Evolutionary conservation across 2,888 invertebrate species (phyloP).

Genomic region (Brenthis daphne): DNA sequence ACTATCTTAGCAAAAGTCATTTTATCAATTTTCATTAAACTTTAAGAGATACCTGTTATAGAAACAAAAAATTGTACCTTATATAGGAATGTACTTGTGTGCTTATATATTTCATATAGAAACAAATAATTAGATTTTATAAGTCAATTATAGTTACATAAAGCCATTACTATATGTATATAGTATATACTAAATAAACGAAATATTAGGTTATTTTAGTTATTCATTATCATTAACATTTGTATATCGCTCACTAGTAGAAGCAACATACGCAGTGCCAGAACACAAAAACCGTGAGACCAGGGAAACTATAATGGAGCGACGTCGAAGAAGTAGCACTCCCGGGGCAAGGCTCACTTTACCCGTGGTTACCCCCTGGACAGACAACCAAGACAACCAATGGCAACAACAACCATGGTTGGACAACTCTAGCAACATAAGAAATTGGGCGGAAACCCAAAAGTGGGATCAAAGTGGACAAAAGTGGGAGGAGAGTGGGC

Average conservation of each 20-base stretch:
- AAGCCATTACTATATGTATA: too few species aligned
- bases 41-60: too few species aligned
- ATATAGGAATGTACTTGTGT: too few species aligned
- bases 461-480: constrained; percentile 51
- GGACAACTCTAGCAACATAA: constrained; percentile 57
- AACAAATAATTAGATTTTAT: too few species aligned
- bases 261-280: constrained; percentile 76
- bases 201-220: too few species aligned
- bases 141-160: too few species aligned
- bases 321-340: constrained; percentile 68
- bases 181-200: too few species aligned
- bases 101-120: too few species aligned
- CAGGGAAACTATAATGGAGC: constrained; percentile 66
- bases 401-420: constrained; percentile 66
- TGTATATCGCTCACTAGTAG: constrained; percentile 41
- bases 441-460: constrained; percentile 69
- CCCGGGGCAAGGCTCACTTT: constrained; percentile 68
- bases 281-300: constrained; percentile 64
- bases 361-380: constrained; percentile 56
- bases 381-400: constrained; percentile 44
- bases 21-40: too few species aligned
- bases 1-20: too few species aligned
- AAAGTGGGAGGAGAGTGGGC: constrained; percentile 62
- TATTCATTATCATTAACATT: constrained; percentile 6
- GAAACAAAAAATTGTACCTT: too few species aligned